These are phyloP conservation scores for Lingula anatina DNA, from an alignment of 2,888 invertebrate genomes.

Conservation along the genomic window DNA sequence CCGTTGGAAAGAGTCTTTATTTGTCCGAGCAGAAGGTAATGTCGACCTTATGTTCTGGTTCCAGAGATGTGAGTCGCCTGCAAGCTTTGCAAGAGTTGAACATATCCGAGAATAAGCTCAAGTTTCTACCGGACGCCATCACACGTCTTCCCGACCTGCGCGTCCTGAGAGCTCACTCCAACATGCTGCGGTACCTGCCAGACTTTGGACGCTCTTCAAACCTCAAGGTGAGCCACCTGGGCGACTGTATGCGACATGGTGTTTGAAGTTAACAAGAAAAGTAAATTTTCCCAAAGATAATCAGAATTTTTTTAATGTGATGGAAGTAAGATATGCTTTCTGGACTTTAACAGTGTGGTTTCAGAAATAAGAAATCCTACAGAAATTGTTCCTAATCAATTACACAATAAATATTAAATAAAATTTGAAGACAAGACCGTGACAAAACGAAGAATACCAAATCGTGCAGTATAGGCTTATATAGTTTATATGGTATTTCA, in stretches of 20 bases:
- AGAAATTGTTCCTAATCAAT: not conserved
- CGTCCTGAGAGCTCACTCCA: constrained; percentile 52
- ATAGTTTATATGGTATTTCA: too few species aligned
- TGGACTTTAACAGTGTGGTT: not conserved
- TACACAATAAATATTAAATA: not conserved
- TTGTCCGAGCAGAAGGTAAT: too few species aligned
- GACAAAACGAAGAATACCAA: not conserved
- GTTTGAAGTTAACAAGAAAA: not conserved
- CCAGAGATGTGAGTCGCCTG: too few species aligned
- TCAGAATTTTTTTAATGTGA: too few species aligned
- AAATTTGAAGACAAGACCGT: not conserved
- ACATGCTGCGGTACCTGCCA: constrained; percentile 49
- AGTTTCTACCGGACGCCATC: constrained; percentile 43
- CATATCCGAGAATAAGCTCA: constrained; percentile 51
- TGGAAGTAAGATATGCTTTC: too few species aligned
- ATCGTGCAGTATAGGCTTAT: too few species aligned
- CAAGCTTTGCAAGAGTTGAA: constrained; percentile 50
- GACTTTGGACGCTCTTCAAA: constrained; percentile 47
- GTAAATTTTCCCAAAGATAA: not conserved
- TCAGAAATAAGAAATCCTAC: not conserved
- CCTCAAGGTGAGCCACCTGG: constrained; percentile 40
- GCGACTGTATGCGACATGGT: not conserved
- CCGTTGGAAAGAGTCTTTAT: not conserved
- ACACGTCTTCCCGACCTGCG: constrained; percentile 46
- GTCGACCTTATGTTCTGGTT: too few species aligned